Percentiles rank a stretch among this genome's conserved stretches.
phyloP scores from a whole-genome alignment of 1,140 invertebrate species.

The Mycetomoellerius zeteki region DNA sequence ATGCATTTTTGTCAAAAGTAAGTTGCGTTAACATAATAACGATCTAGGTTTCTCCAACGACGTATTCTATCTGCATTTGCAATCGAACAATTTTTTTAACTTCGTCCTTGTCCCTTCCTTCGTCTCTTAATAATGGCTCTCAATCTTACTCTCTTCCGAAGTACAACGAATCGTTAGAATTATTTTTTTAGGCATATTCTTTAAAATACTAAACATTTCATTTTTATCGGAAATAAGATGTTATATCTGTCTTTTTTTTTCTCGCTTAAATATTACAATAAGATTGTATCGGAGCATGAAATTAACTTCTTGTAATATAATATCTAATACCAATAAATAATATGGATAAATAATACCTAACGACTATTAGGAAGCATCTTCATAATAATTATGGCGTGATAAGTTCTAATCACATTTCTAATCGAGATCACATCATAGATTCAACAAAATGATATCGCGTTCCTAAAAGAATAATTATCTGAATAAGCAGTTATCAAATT shows the following conservation, averaged over 20 bases:
- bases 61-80: neutral
- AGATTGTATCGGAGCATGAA: neutral
- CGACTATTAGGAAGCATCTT: too few relatives aligned
- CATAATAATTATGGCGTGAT: neutral
- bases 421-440: neutral
- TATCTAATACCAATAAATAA: too few relatives aligned
- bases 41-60: neutral
- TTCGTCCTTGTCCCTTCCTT: conserved; percentile 51
- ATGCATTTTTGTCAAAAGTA: conserved; percentile 15
- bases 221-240: neutral
- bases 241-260: neutral
- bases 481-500: neutral
- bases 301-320: neutral
- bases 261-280: neutral
- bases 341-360: too few relatives aligned
- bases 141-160: neutral
- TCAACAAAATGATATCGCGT: neutral
- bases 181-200: neutral
- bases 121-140: conserved; percentile 43
- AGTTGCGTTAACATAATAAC: neutral
- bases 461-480: neutral
- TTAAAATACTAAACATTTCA: conserved; percentile 4
- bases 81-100: conserved; percentile 14
- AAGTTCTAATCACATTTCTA: neutral
- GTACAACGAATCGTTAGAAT: neutral